Evolutionary conservation across 2,797 vertebrate genomes (phyloP).

Genomic region (Amblyraja radiata): DNA sequence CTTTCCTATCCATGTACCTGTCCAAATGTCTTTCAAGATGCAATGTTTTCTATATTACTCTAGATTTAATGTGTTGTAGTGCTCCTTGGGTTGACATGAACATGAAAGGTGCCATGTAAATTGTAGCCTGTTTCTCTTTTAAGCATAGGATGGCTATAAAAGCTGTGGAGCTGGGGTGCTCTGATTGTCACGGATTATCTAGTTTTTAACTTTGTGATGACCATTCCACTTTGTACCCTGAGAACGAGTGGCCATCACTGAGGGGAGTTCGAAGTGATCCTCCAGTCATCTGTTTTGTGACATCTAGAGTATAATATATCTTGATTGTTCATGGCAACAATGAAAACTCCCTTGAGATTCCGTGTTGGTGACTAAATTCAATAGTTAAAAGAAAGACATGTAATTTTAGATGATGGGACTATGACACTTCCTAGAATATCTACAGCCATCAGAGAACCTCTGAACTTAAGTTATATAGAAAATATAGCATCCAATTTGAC

Average conservation of each 20-base stretch:
- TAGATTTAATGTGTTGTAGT: too few relatives aligned
- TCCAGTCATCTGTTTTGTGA: background rate
- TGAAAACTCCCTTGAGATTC: background rate
- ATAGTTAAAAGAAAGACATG: background rate
- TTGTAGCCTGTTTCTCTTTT: too few relatives aligned
- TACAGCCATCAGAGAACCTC: background rate
- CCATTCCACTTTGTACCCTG: background rate
- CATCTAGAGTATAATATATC: background rate
- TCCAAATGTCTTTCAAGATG: too few relatives aligned
- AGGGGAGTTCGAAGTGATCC: background rate
- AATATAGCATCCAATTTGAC: background rate
- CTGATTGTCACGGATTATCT: background rate
- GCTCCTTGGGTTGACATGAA: too few relatives aligned
- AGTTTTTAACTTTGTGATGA: background rate
- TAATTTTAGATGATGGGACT: background rate
- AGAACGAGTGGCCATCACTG: background rate
- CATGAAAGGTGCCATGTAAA: too few relatives aligned
- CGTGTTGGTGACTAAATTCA: background rate
- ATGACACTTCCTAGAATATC: background rate
- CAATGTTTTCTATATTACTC: too few relatives aligned
- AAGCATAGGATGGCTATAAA: background rate
- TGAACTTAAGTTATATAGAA: background rate
- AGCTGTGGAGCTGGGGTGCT: background rate
- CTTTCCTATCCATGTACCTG: too few relatives aligned
- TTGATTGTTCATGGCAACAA: background rate